Evolutionary conservation across 2,888 invertebrate species (phyloP).

Genomic region (Rhamnusium bicolor): DNA sequence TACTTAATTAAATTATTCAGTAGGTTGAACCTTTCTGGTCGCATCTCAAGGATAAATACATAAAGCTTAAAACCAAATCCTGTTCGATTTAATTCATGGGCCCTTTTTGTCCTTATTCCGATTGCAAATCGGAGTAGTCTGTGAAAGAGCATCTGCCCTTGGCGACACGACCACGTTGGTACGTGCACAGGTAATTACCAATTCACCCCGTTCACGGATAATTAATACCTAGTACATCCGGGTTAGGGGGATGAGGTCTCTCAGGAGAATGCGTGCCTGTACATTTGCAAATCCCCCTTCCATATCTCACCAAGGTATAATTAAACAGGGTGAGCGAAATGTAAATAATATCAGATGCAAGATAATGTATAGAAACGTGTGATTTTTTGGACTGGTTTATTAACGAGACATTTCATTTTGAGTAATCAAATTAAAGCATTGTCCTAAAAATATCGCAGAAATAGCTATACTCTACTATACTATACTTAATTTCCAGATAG

Average conservation of each 20-base stretch:
- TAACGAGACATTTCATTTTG: no score
- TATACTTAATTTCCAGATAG: no score
- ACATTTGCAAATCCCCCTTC: conserved; percentile 1
- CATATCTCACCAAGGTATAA: conserved; percentile 6
- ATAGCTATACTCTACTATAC: no score
- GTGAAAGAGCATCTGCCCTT: conserved; percentile 35
- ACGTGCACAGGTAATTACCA: conserved; percentile 33
- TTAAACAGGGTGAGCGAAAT: conserved; percentile 39
- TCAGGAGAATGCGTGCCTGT: conserved; percentile 21
- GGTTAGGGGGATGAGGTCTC: conserved; percentile 19
- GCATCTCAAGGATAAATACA: background rate
- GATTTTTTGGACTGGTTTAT: no score
- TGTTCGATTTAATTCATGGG: conserved; percentile 4
- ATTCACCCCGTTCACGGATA: conserved; percentile 41
- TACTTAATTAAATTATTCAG: conserved; percentile 29
- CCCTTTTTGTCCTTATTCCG: conserved; percentile 1
- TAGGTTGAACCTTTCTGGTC: background rate
- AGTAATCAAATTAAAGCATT: no score
- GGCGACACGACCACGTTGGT: conserved; percentile 16
- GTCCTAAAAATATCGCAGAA: no score
- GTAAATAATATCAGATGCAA: background rate
- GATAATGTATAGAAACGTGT: no score
- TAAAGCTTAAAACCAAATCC: conserved; percentile 21
- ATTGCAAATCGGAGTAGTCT: conserved; percentile 28
- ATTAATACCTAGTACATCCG: conserved; percentile 40